A percentile compares a stretch with the other conserved stretches of the same genome.
These are phyloP conservation scores for Scaptomyza hsui DNA, from an alignment of 1,140 invertebrate genomes.

Conservation along the genomic window DNA sequence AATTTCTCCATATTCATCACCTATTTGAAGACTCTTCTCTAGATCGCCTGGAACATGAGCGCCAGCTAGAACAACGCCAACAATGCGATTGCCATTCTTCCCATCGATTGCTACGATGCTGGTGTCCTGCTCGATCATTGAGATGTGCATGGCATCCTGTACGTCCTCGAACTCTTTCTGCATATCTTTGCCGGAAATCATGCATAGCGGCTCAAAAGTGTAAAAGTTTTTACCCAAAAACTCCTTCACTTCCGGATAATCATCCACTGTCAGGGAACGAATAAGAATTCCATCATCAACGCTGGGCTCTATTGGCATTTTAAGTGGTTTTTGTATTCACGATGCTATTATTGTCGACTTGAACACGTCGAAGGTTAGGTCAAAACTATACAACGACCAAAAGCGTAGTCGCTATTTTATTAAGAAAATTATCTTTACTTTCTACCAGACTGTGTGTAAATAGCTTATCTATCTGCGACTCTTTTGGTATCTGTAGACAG, in stretches of 20 bases:
- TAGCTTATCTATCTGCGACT: too few species aligned
- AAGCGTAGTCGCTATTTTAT: too few species aligned
- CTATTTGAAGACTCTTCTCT: constrained; percentile 2
- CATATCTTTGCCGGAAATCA: constrained; percentile 2
- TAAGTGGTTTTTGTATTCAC: too few species aligned
- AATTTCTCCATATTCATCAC: neutral
- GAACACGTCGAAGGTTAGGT: too few species aligned
- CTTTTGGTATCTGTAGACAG: too few species aligned
- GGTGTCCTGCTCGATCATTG: constrained; percentile 36
- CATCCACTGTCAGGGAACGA: constrained; percentile 25
- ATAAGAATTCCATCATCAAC: constrained; percentile 25
- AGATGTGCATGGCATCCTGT: constrained; percentile 18
- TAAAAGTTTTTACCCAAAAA: constrained; percentile 27
- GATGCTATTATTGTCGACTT: too few species aligned
- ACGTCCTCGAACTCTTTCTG: constrained; percentile 13
- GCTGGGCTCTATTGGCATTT: neutral
- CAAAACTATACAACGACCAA: too few species aligned
- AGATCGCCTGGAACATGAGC: constrained; percentile 4
- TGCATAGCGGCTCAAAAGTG: constrained; percentile 19
- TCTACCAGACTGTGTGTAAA: too few species aligned
- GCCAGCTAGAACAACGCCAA: constrained; percentile 34
- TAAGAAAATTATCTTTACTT: too few species aligned
- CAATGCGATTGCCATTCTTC: neutral
- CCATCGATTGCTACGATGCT: constrained; percentile 7
- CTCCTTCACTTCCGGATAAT: constrained; percentile 31